phyloP scores from a whole-genome alignment of 2,888 invertebrate species.

The Nasonovia ribisnigri region DNA sequence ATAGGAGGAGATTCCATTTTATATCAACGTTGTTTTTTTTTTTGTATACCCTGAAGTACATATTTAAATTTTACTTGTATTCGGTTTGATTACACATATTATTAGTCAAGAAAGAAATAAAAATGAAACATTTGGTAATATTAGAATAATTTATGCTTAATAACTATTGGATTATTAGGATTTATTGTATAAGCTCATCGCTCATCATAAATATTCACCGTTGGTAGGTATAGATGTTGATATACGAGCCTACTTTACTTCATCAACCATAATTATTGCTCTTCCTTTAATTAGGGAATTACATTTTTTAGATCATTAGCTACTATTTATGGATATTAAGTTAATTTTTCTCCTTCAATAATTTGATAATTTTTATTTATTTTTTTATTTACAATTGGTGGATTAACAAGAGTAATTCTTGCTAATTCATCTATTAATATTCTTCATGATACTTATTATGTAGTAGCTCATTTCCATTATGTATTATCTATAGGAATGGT shows the following conservation, averaged over 20 bases:
- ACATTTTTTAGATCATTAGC: conserved; percentile 31
- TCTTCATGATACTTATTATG: conserved; percentile 32
- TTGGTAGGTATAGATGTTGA: conserved; percentile 51
- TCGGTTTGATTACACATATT: too few species aligned
- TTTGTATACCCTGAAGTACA: too few species aligned
- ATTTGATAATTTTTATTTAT: conserved; percentile 13
- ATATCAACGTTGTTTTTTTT: too few species aligned
- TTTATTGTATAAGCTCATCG: conserved; percentile 76
- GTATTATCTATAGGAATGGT: conserved; percentile 85
- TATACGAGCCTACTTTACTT: conserved; percentile 50
- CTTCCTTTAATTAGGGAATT: conserved; percentile 34
- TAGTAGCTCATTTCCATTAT: conserved; percentile 71
- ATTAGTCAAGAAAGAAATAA: too few species aligned
- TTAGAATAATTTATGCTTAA: too few species aligned
- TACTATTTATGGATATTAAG: conserved; percentile 31
- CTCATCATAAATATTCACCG: conserved; percentile 47
- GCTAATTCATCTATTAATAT: conserved; percentile 38
- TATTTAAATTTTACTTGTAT: too few species aligned
- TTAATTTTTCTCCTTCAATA: conserved; percentile 10
- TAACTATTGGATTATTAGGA: conserved; percentile 79
- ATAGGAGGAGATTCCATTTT: too few species aligned
- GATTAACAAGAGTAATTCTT: conserved; percentile 71
- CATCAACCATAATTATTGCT: not conserved
- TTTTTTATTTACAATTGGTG: conserved; percentile 22
- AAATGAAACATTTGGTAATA: too few species aligned